phyloP scores from a whole-genome alignment of 2,113 vertebrate species.

The Chloebia gouldiae region DNA sequence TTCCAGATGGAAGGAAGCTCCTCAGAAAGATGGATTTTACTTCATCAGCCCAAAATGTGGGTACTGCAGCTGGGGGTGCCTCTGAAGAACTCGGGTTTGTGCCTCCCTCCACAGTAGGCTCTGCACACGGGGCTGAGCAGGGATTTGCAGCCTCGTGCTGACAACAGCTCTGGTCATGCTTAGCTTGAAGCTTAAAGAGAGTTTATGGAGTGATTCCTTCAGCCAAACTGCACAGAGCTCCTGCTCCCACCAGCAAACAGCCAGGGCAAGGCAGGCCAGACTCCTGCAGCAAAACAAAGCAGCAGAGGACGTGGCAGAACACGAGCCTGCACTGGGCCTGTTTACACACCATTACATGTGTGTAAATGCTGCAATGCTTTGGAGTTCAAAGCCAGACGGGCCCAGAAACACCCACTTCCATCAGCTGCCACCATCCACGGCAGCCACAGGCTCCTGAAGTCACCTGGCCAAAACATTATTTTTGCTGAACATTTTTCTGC shows the following conservation, averaged over 20 bases:
- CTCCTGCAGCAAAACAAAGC: background rate
- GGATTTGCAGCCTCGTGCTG: background rate
- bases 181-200: background rate
- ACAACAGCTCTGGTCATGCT: background rate
- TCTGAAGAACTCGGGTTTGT: background rate
- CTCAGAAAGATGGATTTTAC: background rate
- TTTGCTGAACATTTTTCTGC: background rate
- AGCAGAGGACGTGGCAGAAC: background rate
- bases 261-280: background rate
- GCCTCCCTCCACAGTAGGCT: background rate
- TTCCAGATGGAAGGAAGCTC: background rate
- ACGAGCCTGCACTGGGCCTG: fast-evolving
- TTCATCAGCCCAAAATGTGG: background rate
- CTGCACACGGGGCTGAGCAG: fast-evolving
- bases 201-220: fast-evolving
- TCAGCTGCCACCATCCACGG: background rate
- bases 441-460: background rate
- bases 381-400: background rate
- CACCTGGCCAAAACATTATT: background rate
- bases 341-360: background rate
- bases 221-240: background rate
- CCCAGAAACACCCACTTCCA: background rate
- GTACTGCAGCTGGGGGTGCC: fast-evolving
- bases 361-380: background rate
- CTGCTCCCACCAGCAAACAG: background rate